Evolutionary conservation across 2,113 vertebrate genomes (phyloP).

Genomic region (Thomomys bottae): DNA sequence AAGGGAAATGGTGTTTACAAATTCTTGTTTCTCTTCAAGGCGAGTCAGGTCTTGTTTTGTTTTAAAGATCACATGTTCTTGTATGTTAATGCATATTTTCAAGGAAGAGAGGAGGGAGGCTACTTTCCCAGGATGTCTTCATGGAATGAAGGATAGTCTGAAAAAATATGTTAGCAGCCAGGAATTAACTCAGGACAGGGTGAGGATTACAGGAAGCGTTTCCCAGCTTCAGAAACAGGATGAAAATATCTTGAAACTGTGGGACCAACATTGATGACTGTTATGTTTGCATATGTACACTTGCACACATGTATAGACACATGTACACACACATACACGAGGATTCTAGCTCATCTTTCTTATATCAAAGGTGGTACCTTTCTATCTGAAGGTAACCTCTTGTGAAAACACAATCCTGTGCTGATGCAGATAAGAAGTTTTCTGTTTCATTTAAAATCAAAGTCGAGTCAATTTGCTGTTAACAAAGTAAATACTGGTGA

Average conservation of each 20-base stretch:
- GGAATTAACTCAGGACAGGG: background rate
- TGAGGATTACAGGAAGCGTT: background rate
- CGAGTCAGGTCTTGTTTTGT: conserved; percentile 25
- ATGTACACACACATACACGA: background rate
- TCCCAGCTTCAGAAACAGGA: background rate
- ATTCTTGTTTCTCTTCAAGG: conserved; percentile 40
- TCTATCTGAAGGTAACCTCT: background rate
- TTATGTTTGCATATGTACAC: background rate
- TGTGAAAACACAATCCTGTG: background rate
- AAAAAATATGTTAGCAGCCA: background rate
- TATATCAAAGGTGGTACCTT: background rate
- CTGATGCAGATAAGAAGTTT: background rate
- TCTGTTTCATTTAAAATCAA: conserved; percentile 41
- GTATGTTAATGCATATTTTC: conserved; percentile 39
- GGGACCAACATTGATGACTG: background rate
- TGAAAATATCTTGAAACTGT: background rate
- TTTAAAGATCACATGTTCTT: background rate
- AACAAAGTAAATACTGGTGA: background rate
- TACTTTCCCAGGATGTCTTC: conserved; percentile 5
- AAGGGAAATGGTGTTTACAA: background rate
- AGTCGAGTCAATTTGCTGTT: background rate
- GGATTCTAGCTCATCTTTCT: background rate
- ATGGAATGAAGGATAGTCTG: background rate
- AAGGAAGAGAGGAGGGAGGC: background rate
- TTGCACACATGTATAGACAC: background rate